A percentile compares a stretch with the other conserved stretches of the same genome.
Evolutionary conservation across 2,888 invertebrate genomes (phyloP).

Genomic region (Oligia fasciuncula): DNA sequence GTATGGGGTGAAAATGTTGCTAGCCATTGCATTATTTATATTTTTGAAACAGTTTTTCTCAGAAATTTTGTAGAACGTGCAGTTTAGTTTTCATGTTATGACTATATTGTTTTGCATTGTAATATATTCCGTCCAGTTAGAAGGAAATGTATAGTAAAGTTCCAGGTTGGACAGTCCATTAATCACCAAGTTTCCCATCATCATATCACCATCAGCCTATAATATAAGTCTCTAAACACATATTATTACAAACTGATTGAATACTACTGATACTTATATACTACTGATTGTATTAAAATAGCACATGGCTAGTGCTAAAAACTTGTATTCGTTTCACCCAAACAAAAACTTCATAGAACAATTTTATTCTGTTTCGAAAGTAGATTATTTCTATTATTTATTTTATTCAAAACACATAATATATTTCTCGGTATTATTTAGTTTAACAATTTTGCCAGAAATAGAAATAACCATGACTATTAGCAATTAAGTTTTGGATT

Average conservation of each 20-base stretch:
- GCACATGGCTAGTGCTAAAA: conserved; percentile 3
- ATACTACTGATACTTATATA: too few species aligned
- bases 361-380: conserved; percentile 43
- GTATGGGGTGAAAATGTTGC: conserved; percentile 36
- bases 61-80: background rate
- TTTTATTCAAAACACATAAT: conserved; percentile 51
- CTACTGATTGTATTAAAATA: background rate
- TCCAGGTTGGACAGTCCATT: background rate
- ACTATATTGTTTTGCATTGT: conserved; percentile 1
- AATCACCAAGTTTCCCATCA: too few species aligned
- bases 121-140: conserved; percentile 19
- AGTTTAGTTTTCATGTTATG: background rate
- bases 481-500: conserved; percentile 71
- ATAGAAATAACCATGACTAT: conserved; percentile 77
- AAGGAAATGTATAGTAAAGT: background rate
- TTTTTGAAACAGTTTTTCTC: background rate
- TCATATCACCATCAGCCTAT: too few species aligned
- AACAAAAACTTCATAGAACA: conserved; percentile 27
- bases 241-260: too few species aligned
- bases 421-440: conserved; percentile 63
- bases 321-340: conserved; percentile 7
- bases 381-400: conserved; percentile 53
- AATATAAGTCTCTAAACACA: too few species aligned
- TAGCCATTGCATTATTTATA: conserved; percentile 9
- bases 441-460: conserved; percentile 76